Evolutionary conservation across 2,113 vertebrate species (phyloP).

Genomic region (Anser cygnoides): DNA sequence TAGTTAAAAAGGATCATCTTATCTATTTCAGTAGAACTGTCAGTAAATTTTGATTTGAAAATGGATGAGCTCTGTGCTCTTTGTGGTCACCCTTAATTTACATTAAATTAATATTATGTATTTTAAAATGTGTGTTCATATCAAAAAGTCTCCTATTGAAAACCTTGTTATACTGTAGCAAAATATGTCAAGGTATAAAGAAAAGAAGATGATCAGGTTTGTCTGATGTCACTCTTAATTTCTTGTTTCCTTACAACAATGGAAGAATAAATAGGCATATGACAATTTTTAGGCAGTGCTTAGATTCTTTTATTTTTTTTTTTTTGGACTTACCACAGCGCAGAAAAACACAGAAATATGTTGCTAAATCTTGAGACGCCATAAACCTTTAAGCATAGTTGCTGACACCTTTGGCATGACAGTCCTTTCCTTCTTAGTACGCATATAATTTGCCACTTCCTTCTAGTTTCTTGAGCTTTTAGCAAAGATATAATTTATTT

Average conservation of each 20-base stretch:
- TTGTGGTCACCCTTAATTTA: slow-evolving; percentile 60
- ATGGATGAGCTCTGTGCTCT: slow-evolving; percentile 51
- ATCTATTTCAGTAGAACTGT: slow-evolving; percentile 56
- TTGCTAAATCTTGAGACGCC: slow-evolving; percentile 7
- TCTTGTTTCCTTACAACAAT: neutral
- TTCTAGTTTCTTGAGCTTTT: neutral
- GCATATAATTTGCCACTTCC: neutral
- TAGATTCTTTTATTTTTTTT: slow-evolving; percentile 14
- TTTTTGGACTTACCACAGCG: neutral
- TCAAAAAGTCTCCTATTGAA: neutral
- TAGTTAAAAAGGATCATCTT: slow-evolving; percentile 70
- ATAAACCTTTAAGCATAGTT: neutral
- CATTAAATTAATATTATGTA: slow-evolving; percentile 62
- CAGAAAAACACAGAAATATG: slow-evolving; percentile 29
- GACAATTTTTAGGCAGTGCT: slow-evolving; percentile 3
- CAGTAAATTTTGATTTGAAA: slow-evolving; percentile 71
- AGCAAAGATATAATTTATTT: neutral
- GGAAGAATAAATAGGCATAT: neutral
- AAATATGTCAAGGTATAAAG: slow-evolving; percentile 15
- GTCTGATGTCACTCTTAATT: neutral
- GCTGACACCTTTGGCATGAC: neutral
- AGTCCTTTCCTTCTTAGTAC: neutral
- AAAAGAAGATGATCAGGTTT: slow-evolving; percentile 55
- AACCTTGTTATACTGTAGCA: slow-evolving; percentile 49
- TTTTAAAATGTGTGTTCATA: neutral